Conservation (phyloP, 2,888 invertebrate genomes). For the Eupithecia pulchellata region DNA sequence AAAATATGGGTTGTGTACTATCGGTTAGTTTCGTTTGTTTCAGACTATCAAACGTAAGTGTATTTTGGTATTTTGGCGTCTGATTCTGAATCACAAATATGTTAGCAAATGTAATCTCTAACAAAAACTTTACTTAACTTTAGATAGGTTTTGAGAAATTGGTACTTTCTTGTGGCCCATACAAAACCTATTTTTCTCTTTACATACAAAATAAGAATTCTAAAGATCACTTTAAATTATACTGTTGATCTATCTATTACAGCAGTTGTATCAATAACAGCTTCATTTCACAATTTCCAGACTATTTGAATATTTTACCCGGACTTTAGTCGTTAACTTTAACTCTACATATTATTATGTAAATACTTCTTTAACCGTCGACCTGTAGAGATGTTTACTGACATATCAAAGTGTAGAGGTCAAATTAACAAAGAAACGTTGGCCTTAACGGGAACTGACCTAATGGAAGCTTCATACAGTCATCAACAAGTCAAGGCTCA, state of each 20-base stretch:
- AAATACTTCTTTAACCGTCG: too few relatives aligned
- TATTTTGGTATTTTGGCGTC: background rate
- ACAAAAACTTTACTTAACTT: background rate
- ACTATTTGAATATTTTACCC: background rate
- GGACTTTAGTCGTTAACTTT: too few relatives aligned
- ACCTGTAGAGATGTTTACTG: too few relatives aligned
- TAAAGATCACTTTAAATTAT: background rate
- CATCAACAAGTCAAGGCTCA: conserved; percentile 58
- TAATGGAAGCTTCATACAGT: conserved; percentile 54
- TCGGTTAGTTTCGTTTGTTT: background rate
- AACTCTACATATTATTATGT: too few relatives aligned
- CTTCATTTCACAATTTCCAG: background rate
- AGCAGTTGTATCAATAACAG: too few relatives aligned
- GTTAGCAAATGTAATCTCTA: too few relatives aligned
- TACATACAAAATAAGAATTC: background rate
- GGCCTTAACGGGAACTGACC: conserved; percentile 38
- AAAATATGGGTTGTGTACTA: background rate
- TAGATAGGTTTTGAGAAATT: too few relatives aligned
- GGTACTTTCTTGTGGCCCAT: background rate
- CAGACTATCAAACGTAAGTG: too few relatives aligned
- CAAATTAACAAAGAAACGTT: background rate
- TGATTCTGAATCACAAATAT: background rate
- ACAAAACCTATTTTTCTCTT: background rate
- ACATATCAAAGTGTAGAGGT: background rate
- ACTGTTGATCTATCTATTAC: too few relatives aligned